Evolutionary conservation across 2,113 vertebrate genomes (phyloP).

Genomic region (Elaphurus davidianus): DNA sequence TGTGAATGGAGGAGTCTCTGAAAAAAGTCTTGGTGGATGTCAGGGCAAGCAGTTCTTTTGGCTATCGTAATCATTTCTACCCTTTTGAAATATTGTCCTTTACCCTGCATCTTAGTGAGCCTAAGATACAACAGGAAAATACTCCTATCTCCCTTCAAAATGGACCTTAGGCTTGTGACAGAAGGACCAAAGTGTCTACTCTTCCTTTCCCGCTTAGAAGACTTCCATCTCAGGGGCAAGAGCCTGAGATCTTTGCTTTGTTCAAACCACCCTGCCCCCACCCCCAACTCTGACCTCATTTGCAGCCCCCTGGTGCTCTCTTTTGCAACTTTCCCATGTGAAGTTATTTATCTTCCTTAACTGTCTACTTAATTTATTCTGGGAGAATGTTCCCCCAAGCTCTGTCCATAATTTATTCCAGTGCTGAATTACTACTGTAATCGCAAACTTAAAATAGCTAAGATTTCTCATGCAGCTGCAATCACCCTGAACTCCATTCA

Average conservation of each 20-base stretch:
- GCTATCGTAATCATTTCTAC: background rate
- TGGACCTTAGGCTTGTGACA: background rate
- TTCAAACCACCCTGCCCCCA: background rate
- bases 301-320: background rate
- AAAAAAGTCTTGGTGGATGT: background rate
- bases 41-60: background rate
- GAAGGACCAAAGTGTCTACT: background rate
- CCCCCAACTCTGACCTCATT: background rate
- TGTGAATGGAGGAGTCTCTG: background rate
- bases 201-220: background rate
- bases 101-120: background rate
- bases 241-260: background rate
- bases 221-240: background rate
- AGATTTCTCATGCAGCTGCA: constrained; percentile 20
- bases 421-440: constrained; percentile 34
- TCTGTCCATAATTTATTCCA: constrained; percentile 39
- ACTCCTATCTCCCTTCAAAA: background rate
- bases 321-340: constrained; percentile 24
- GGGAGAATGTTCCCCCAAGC: background rate
- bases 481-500: background rate
- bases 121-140: background rate
- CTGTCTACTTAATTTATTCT: constrained; percentile 42
- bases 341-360: constrained; percentile 56
- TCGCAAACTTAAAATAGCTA: constrained; percentile 48
- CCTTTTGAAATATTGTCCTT: background rate